phyloP scores from a whole-genome alignment of 2,113 vertebrate species.

The Bubalus kerabau region DNA sequence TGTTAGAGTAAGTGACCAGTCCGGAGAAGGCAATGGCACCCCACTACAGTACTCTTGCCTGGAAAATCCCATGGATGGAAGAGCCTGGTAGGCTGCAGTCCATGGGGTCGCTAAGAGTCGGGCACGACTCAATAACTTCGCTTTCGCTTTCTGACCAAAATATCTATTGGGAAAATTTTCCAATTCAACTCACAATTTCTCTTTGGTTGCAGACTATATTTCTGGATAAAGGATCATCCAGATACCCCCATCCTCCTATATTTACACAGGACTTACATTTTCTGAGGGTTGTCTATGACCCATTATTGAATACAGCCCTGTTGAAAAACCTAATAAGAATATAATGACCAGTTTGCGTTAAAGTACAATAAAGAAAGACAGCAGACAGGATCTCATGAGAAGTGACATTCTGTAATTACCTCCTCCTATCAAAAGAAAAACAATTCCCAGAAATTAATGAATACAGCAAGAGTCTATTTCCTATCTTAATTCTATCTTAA shows the following conservation, averaged over 20 bases:
- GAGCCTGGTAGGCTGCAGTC: too few species aligned
- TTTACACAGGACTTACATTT: background rate
- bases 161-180: background rate
- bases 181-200: background rate
- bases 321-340: conserved; percentile 16
- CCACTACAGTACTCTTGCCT: too few species aligned
- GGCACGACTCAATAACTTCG: too few species aligned
- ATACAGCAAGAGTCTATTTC: conserved; percentile 75
- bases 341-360: conserved; percentile 28
- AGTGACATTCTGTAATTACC: conserved; percentile 77
- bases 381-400: conserved; percentile 54
- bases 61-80: too few species aligned
- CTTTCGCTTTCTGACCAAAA: background rate
- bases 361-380: conserved; percentile 48
- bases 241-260: background rate
- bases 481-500: conserved; percentile 83
- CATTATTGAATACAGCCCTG: background rate
- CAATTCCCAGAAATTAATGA: conserved; percentile 81
- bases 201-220: background rate
- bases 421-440: conserved; percentile 75
- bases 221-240: background rate
- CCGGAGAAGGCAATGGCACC: too few species aligned
- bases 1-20: background rate
- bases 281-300: background rate
- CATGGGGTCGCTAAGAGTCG: too few species aligned